phyloP scores from a whole-genome alignment of 2,888 invertebrate species.

The Phaedon cochleariae region DNA sequence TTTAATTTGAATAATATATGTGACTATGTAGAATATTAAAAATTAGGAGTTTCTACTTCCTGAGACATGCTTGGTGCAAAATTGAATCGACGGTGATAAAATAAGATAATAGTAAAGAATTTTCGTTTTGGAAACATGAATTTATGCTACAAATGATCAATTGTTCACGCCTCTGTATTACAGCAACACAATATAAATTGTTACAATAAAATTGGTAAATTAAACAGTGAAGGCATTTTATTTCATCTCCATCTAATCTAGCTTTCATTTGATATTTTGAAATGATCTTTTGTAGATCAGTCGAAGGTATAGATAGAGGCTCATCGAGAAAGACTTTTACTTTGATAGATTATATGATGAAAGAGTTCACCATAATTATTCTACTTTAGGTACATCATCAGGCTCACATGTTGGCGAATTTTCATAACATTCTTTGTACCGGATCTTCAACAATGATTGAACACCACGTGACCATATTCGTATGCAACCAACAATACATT shows the following conservation, averaged over 20 bases:
- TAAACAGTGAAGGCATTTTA: neutral
- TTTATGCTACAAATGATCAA: conserved; percentile 17
- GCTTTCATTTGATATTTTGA: too few species aligned
- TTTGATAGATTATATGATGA: too few species aligned
- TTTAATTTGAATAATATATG: conserved; percentile 7
- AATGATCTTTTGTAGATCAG: too few species aligned
- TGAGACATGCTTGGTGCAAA: conserved; percentile 15
- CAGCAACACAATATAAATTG: conserved; percentile 21
- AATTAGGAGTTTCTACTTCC: conserved; percentile 7
- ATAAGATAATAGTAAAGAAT: neutral
- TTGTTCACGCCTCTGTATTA: conserved; percentile 22
- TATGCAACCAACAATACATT: too few species aligned
- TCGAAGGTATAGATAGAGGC: too few species aligned
- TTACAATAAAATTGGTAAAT: conserved; percentile 16
- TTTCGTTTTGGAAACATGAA: conserved; percentile 4
- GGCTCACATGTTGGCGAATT: too few species aligned
- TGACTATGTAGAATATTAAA: conserved; percentile 4
- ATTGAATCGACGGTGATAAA: conserved; percentile 8
- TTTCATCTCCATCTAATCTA: neutral
- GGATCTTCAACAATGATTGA: too few species aligned
- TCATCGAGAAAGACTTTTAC: too few species aligned
- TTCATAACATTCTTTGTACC: too few species aligned
- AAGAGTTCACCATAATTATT: too few species aligned
- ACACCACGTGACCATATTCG: too few species aligned
- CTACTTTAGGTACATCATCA: too few species aligned